Evolutionary conservation across 1,140 invertebrate species (phyloP).

Genomic region (Trissolcus basalis): DNA sequence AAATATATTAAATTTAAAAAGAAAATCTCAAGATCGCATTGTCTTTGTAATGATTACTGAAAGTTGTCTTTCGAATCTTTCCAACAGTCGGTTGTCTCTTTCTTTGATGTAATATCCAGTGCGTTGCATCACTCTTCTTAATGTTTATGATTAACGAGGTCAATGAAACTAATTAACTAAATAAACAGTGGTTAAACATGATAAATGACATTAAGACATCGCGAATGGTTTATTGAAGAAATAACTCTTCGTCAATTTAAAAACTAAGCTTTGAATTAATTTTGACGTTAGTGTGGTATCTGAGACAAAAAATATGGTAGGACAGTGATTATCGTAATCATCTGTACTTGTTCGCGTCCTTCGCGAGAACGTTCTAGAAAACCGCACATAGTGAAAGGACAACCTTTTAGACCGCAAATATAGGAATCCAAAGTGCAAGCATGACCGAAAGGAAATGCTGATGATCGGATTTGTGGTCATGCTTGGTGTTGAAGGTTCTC

Average conservation of each 20-base stretch:
- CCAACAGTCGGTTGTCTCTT: no score
- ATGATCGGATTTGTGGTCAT: constrained; percentile 49
- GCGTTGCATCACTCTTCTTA: no score
- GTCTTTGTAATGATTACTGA: no score
- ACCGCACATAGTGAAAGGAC: constrained; percentile 54
- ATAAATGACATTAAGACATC: not conserved
- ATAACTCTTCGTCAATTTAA: no score
- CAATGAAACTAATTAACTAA: no score
- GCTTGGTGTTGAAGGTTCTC: constrained; percentile 28
- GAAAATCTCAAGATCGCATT: no score
- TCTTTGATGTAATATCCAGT: no score
- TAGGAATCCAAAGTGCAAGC: constrained; percentile 52
- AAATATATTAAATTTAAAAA: no score
- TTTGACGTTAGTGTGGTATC: not conserved
- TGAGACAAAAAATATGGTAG: constrained; percentile 16
- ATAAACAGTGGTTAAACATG: not conserved
- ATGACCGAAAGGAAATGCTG: constrained; percentile 47
- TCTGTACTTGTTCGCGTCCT: constrained; percentile 38
- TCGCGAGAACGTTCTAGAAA: constrained; percentile 56
- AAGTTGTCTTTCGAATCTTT: no score
- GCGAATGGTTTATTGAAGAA: not conserved
- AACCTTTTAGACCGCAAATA: constrained; percentile 52
- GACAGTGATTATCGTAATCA: constrained; percentile 40
- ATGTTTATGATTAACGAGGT: no score
- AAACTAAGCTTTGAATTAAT: no score